These are phyloP conservation scores for Cistogaster globosa DNA, from an alignment of 2,888 invertebrate species.

Conservation along the genomic window DNA sequence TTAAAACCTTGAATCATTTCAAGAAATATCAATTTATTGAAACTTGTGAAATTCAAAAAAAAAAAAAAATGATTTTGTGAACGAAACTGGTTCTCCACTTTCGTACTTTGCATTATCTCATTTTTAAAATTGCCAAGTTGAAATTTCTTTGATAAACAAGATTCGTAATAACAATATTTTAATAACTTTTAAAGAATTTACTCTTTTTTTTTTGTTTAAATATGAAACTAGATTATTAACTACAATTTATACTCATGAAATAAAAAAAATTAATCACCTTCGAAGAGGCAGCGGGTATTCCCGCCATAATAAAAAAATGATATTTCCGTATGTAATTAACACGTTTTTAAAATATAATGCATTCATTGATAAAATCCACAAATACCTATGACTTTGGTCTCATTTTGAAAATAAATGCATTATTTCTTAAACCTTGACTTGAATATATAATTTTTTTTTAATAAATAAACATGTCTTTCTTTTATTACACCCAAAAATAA, in stretches of 20 bases:
- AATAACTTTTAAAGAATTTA: neutral
- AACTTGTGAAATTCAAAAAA: constrained; percentile 41
- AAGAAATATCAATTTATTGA: constrained; percentile 15
- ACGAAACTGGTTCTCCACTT: constrained; percentile 58
- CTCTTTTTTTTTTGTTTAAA: neutral
- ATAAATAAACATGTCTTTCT: neutral
- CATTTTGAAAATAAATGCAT: constrained; percentile 4
- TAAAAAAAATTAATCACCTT: constrained; percentile 31
- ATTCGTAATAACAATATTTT: neutral
- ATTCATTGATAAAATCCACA: neutral
- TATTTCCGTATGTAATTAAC: constrained; percentile 16
- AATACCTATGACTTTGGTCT: constrained; percentile 3
- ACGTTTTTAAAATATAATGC: neutral
- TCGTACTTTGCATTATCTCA: constrained; percentile 6
- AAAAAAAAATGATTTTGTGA: constrained; percentile 34
- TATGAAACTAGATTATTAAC: constrained; percentile 6
- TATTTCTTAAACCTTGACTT: constrained; percentile 49
- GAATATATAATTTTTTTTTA: constrained; percentile 10
- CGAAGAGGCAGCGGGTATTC: constrained; percentile 23
- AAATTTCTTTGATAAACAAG: constrained; percentile 7
- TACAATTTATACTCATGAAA: constrained; percentile 14
- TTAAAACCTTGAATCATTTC: constrained; percentile 43
- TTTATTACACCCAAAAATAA: constrained; percentile 17
- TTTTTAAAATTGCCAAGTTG: constrained; percentile 1
- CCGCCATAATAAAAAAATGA: neutral